phyloP scores from a whole-genome alignment of 2,113 vertebrate genomes.

The Oceanodroma tethys region DNA sequence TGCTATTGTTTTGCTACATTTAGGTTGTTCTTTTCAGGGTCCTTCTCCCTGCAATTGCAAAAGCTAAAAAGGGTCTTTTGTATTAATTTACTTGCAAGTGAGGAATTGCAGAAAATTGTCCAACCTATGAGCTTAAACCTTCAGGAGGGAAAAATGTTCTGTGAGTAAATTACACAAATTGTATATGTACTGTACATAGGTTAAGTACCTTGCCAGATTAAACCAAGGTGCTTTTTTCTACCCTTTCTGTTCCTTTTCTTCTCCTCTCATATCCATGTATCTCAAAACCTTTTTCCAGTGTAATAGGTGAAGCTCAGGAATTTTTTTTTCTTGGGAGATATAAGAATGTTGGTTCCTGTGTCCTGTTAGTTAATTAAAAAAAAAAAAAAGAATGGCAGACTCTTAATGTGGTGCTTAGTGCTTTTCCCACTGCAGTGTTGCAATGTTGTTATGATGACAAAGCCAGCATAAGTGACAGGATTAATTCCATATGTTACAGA shows the following conservation, averaged over 20 bases:
- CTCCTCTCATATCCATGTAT: background rate
- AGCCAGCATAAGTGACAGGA: background rate
- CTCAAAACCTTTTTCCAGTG: background rate
- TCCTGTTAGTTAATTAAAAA: background rate
- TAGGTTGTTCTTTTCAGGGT: background rate
- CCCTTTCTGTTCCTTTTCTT: background rate
- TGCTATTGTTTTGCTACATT: background rate
- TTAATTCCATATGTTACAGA: conserved; percentile 36
- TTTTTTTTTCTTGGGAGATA: background rate
- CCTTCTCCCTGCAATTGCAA: background rate
- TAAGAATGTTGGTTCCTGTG: accelerated
- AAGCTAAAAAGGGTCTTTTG: background rate
- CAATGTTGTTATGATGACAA: background rate
- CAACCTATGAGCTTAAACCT: background rate
- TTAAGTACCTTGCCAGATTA: background rate
- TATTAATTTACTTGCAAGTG: background rate
- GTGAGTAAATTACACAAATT: background rate
- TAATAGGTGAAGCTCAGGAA: background rate
- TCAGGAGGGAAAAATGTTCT: background rate
- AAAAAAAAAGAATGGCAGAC: background rate
- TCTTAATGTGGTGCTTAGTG: background rate
- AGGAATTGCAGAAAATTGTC: background rate
- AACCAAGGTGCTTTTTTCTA: background rate
- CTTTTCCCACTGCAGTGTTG: background rate
- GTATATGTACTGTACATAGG: background rate